Base-by-base conservation (phyloP, 92 coral and sea anemone species). In the Porites lobata region DNA sequence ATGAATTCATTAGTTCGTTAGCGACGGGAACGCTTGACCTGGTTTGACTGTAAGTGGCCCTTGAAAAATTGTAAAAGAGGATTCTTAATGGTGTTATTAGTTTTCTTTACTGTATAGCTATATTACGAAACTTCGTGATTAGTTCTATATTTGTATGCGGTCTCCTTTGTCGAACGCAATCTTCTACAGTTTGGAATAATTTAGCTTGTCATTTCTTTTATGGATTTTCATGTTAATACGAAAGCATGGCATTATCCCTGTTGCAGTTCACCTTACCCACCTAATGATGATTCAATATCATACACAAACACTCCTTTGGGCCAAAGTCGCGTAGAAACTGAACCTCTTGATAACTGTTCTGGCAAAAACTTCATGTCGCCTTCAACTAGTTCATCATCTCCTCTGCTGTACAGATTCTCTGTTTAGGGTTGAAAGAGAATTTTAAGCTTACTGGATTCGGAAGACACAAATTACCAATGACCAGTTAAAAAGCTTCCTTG, bases 261-360 rank as follows among this genome's bases (percentile, higher is more conserved):
- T 67, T 67, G 13, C 17, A 14, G 13, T 53, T 20, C 57, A 7
- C 17, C 24, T 50, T 10, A 64, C 89, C 77, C n/a, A 85, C 82
- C 21, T 9, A 85, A n/a, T 14, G 83, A 50, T 2, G 75, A 22
- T 0, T 85, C 89, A 8, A 85, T 85, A 47, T 85, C 89, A 76
- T 85, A 85, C 20, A 85, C 89, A 26, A 85, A 32, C 68, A 24
- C 56, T 9, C 83, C 89, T 19, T 12, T 52, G 32, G 83, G 83
- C 89, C 89, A 85, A 50, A 72, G 63, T 9, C 57, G 11, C 43
- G 17, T 2, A 1, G 24, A 13, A 11, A 76, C 19, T 54, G 89
- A 65, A 19, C 83, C 89, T 76, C 82, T 29, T 2, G 72, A 10
- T 56, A 56, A 8, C 51, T 72, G 72, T 52, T 73, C 80, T 1